Conservation (phyloP, 2,113 vertebrate species). For the Suncus etruscus region DNA sequence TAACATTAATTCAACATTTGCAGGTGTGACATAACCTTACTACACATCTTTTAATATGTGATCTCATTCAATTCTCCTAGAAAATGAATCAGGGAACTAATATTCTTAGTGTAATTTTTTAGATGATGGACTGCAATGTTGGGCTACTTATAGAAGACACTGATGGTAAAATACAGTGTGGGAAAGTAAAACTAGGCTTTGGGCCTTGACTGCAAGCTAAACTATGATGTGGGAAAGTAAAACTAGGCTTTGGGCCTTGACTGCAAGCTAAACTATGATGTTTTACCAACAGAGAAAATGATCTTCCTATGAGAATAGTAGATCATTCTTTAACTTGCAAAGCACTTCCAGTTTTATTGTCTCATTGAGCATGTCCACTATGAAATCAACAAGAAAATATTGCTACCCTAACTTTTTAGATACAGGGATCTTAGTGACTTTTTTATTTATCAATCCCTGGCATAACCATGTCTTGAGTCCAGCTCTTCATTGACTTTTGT, state of each 20-base stretch:
- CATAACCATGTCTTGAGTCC: background rate
- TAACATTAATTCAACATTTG: slow-evolving; percentile 24
- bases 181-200: background rate
- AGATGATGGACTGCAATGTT: background rate
- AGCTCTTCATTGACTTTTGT: slow-evolving; percentile 5
- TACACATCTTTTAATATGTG: background rate
- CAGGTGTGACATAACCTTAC: background rate
- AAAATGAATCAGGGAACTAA: background rate
- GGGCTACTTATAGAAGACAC: background rate
- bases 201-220: background rate
- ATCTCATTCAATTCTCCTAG: background rate
- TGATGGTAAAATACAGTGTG: background rate
- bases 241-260: background rate
- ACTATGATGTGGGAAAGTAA: background rate
- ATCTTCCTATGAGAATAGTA: background rate
- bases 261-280: background rate
- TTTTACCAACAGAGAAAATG: background rate
- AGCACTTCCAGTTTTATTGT: background rate
- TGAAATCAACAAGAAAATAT: background rate
- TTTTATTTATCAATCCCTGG: background rate
- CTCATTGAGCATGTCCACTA: background rate
- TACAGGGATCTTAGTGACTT: background rate
- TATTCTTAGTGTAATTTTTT: slow-evolving; percentile 25
- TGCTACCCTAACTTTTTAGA: background rate
- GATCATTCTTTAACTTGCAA: background rate